Evolutionary conservation across 2,888 invertebrate genomes (phyloP), one percentile per base, ranked within the genome.

Genomic region (Muscina levida): DNA sequence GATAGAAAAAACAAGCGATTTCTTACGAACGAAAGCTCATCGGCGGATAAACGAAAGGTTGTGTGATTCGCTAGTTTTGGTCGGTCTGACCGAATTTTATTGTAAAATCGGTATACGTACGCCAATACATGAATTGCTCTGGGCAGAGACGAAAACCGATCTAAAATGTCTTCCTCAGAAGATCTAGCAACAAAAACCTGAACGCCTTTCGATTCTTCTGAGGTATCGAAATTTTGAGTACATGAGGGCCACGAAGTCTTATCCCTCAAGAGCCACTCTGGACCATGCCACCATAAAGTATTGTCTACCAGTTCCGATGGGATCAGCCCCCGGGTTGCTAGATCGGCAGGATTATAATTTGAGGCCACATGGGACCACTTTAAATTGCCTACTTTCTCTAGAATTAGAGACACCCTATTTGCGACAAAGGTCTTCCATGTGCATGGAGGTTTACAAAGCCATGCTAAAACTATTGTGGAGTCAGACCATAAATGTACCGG

Each of bases 261-360:
- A 2, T 48, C 15, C 2, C 3, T 17, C n/a, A 5, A 4, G 8
- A 48, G 48, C 48, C 48, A 48, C 17, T n/a, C 17, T 3, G 48
- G 59, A 5, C 59, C 59, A 39, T 59, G 15, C 59, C 42, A 59
- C 59, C 59, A 39, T 17, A 59, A 17, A 19, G 1, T 59, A 19
- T 15, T 19, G 5, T 15, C 5, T 6, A 24, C 10, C 10, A 57
- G 10, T 31, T 57, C 31, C 8, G 31, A 31, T 3, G 31, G 3
- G 4, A 5, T 5, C 31, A 3, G 8, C n/a, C 31, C 31, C 8
- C 31, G 3, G 8, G 4, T 31, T 5, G 8, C 8, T 5, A 31
- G 31, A 31, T 31, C 31, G 3, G 24, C 8, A 22, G 53, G 24
- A 6, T 53, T 53, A 24, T 24, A 3, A 22, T 53, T 8, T 72